Base-by-base conservation (phyloP, 2,888 invertebrate species). In the Megastigmus dorsalis region DNA sequence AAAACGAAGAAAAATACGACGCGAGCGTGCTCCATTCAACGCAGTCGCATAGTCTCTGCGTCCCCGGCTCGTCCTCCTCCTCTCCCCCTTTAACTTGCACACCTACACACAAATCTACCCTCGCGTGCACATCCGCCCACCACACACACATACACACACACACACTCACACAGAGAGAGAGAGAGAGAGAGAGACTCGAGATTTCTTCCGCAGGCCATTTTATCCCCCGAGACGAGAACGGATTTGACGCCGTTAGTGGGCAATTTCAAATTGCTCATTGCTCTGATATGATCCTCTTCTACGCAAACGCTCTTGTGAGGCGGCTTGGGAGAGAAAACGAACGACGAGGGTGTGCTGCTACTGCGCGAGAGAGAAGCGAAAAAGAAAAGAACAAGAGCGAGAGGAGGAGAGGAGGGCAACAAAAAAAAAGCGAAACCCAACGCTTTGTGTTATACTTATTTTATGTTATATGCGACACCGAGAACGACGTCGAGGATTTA, bases 1-100 rank as follows among this genome's bases (percentile, higher is more conserved):
- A 69, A 75, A 72, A 65, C 66, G 48, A 70, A 72, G 66, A 66
- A 69, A 77, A 77, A 77, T 77, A 71, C 57, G 68, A 72, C 48
- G 30, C 13, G 59, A 63, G 67, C 68, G 65, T 72, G 68, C 60
- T 50, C 36, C 33, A 57, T 68, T 38, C 26, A 36, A 20, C 41
- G 30, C 15, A 26, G 41, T 13, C 57, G 18, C 57, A n/a, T 66
- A 15, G 18, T 13, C 23, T 13, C 43, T 7, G 20, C 5, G 63
- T 20, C 2, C 33, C 30, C 18, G 26, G 20, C n/a, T n/a, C 5
- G 63, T 20, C 2, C 33, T 45, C 18, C 41, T 41, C n/a, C n/a
- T n/a, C n/a, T n/a, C n/a, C 2, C 33, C 30, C 18, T 26, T 41
- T 30, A 13, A 15, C 54, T 2, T 15, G 9, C 38, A 41, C 18